Evolutionary conservation across 2,888 invertebrate genomes (phyloP).

Genomic region (Unio delphinus): DNA sequence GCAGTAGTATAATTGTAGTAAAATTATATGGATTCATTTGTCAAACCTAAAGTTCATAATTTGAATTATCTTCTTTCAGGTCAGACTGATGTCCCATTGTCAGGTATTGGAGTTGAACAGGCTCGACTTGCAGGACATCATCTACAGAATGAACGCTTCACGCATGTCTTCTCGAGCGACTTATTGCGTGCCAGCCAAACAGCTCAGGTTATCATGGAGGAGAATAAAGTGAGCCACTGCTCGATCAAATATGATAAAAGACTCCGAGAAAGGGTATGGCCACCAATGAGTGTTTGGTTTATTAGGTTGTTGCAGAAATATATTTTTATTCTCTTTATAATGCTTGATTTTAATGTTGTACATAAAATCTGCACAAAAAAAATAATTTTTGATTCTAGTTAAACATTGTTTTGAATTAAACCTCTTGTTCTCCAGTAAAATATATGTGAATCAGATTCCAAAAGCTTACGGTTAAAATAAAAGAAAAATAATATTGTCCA

Average conservation of each 20-base stretch:
- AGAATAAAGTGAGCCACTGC: slow-evolving; percentile 43
- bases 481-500: no score
- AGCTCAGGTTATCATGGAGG: slow-evolving; percentile 50
- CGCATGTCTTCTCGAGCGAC: slow-evolving; percentile 65
- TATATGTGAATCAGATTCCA: no score
- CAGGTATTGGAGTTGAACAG: slow-evolving; percentile 57
- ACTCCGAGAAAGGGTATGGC: slow-evolving; percentile 60
- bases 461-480: no score
- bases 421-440: no score
- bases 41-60: no score
- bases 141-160: slow-evolving; percentile 59
- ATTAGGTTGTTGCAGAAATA: no score
- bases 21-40: neutral
- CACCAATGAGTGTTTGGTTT: neutral
- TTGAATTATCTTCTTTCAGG: slow-evolving; percentile 42
- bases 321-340: no score
- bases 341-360: no score
- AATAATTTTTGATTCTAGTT: no score
- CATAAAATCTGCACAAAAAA: no score
- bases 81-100: slow-evolving; percentile 59
- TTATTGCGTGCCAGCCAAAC: slow-evolving; percentile 58
- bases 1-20: neutral
- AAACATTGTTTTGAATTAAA: no score
- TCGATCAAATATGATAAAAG: slow-evolving; percentile 48
- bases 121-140: slow-evolving; percentile 55